phyloP scores from a whole-genome alignment of 2,888 invertebrate species.

The Selenia dentaria region DNA sequence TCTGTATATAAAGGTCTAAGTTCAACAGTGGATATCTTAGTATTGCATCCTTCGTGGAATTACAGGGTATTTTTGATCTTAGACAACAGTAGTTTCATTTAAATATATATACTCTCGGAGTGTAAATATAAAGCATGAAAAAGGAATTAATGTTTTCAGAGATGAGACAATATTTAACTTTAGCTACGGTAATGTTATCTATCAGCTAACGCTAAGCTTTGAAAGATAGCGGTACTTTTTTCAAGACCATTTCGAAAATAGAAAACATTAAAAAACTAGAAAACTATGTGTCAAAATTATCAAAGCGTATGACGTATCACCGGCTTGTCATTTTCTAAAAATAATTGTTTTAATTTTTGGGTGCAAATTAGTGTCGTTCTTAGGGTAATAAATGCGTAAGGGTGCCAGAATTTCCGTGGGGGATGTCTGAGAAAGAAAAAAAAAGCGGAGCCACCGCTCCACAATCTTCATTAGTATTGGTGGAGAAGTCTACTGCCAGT shows the following conservation, averaged over 20 bases:
- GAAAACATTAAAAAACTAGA: conserved; percentile 61
- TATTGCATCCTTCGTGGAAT: no score
- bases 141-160: no score
- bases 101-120: no score
- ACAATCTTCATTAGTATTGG: conserved; percentile 50
- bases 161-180: no score
- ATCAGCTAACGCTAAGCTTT: no score
- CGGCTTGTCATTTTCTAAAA: conserved; percentile 55
- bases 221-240: no score
- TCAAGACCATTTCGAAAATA: conserved; percentile 57
- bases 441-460: conserved; percentile 42
- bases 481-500: conserved; percentile 52
- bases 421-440: conserved; percentile 71
- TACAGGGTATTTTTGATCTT: no score
- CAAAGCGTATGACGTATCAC: conserved; percentile 67
- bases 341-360: conserved; percentile 56
- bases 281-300: conserved; percentile 70
- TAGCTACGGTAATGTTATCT: no score
- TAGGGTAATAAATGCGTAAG: conserved; percentile 53
- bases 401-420: conserved; percentile 54
- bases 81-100: no score
- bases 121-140: no score
- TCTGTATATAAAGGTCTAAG: no score
- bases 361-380: conserved; percentile 57
- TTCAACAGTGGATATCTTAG: no score